Base-by-base conservation (phyloP, 30 jellyfish, hydroid and myxozoan genomes). In the Phacellophora camtschatica region DNA sequence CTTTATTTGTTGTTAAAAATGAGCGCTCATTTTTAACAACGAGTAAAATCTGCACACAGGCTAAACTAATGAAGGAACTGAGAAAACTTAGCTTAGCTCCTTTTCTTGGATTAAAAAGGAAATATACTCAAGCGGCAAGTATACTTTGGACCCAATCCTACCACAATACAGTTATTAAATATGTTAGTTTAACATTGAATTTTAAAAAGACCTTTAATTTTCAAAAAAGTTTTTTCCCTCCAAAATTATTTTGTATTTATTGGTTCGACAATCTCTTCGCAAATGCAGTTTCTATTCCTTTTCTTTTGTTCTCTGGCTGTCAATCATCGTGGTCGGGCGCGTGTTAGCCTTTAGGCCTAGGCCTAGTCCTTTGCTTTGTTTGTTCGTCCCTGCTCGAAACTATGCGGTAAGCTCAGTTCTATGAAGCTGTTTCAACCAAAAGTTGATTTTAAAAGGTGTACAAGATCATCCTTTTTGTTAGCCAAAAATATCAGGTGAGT, bases 331-430 rank as follows among this genome's bases (percentile, higher is more conserved):
- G 66, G 16, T 58, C 24, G 79, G 75, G 45, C 88, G 88, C 88
- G 88, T 76, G 88, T 39, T 61, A 31, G 34, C 82, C 82, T 74
- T 77, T 77, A 77, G 90, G 90, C 90, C 90, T 77, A 61, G 90
- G 90, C 90, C 90, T 77, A 77, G 90, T 65, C 90, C 70, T 65
- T 76, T 76, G 71, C 41, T 74, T 57, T 74, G 75, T 74, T 57
- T 53, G 90, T 48, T 59, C 74, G 81, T 45, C 16, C 71, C 33
- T 77, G 79, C 48, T 46, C 25, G 74, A 63, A 77, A 61, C 29
- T 28, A 59, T 30, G 90, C 82, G 77, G 82, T 62, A 57, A 23
- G 80, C 37, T n/a, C 10, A 59, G 80, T 53, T 48, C 30, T 45
- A 23, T 11, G 25, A 30, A 30, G 36, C 57, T 48, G 18, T 70